Conservation (phyloP, 1,140 invertebrate genomes). For the Penaeus vannamei region DNA sequence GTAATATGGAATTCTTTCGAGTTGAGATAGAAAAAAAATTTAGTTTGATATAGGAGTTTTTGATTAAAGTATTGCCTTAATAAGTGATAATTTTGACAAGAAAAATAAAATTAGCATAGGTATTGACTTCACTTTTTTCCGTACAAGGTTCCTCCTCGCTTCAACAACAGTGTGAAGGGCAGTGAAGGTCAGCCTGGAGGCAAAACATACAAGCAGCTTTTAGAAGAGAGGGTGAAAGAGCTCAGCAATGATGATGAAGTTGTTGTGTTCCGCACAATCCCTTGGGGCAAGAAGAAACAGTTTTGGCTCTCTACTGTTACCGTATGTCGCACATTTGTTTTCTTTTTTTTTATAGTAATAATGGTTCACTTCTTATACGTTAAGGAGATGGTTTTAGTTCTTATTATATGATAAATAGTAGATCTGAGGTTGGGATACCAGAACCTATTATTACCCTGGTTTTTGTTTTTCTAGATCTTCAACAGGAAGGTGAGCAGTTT, state of each 20-base stretch:
- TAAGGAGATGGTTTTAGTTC: background rate
- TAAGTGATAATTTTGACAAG: no score
- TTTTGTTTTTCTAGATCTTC: background rate
- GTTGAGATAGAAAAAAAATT: no score
- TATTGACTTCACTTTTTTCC: background rate
- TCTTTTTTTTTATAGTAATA: background rate
- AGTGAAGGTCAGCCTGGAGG: background rate
- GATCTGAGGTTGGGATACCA: background rate
- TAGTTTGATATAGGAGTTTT: no score
- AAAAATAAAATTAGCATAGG: no score
- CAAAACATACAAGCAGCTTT: constrained; percentile 1
- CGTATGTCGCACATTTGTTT: constrained; percentile 1
- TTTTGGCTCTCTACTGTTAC: constrained; percentile 33
- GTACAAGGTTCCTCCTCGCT: constrained; percentile 5
- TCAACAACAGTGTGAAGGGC: constrained; percentile 17
- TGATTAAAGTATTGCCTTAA: no score
- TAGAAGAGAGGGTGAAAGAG: constrained; percentile 30
- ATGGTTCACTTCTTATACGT: background rate
- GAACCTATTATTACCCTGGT: background rate
- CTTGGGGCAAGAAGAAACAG: constrained; percentile 35
- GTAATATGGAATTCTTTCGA: no score
- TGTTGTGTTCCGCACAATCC: constrained; percentile 1
- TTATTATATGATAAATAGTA: background rate
- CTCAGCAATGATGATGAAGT: background rate
- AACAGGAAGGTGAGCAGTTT: constrained; percentile 37